Conservation (phyloP, 2,113 vertebrate genomes). For the Nasalis larvatus region DNA sequence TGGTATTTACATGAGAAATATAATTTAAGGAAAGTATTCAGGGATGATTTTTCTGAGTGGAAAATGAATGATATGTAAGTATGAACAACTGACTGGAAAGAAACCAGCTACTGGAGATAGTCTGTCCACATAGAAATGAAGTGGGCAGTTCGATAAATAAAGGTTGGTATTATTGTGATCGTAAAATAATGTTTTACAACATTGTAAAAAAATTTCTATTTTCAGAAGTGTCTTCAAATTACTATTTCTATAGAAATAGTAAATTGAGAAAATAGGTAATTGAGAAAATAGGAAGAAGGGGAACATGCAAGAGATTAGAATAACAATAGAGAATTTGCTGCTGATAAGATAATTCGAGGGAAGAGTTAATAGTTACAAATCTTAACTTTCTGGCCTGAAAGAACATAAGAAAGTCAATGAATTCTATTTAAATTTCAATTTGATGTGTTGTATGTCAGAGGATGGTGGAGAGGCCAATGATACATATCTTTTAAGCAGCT, state of each 20-base stretch:
- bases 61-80: not conserved
- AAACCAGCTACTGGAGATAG: not conserved
- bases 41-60: not conserved
- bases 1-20: not conserved
- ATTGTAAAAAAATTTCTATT: not conserved
- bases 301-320: not conserved
- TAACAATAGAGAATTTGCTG: not conserved
- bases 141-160: not conserved
- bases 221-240: not conserved
- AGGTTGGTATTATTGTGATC: not conserved
- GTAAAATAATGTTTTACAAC: too few relatives aligned
- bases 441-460: not conserved
- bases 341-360: not conserved
- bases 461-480: not conserved
- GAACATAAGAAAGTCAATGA: not conserved
- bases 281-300: not conserved
- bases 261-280: not conserved
- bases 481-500: not conserved
- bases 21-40: not conserved
- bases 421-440: not conserved
- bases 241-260: not conserved
- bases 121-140: not conserved
- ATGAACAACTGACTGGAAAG: not conserved
- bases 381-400: not conserved
- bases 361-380: not conserved